phyloP scores from a whole-genome alignment of 1,140 invertebrate species.

The Leptinotarsa undecemlineata region DNA sequence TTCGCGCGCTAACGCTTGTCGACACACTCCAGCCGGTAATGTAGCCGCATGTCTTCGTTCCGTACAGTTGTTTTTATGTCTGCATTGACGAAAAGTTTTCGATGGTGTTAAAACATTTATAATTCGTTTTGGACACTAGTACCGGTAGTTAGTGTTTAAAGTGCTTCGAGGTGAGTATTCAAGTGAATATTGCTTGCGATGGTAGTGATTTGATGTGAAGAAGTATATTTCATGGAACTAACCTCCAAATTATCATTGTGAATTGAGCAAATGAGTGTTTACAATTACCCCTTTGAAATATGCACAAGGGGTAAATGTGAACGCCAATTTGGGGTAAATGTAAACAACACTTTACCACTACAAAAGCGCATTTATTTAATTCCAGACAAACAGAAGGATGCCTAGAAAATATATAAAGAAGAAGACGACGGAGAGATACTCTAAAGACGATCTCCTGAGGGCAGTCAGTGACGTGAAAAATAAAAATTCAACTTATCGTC shows the following conservation, averaged over 20 bases:
- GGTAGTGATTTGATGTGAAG: not conserved
- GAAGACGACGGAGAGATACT: not conserved
- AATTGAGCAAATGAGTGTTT: not conserved
- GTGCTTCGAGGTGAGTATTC: slow-evolving; percentile 1
- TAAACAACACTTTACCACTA: slow-evolving; percentile 4
- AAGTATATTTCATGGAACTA: slow-evolving; percentile 4
- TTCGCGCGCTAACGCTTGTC: not conserved
- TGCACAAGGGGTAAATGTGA: slow-evolving; percentile 2
- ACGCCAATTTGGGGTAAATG: slow-evolving; percentile 2
- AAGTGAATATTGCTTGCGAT: not conserved
- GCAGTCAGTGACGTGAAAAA: not conserved
- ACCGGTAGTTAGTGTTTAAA: slow-evolving; percentile 1
- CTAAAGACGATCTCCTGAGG: not conserved
- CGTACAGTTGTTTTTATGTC: not conserved
- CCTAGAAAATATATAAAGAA: slow-evolving; percentile 4
- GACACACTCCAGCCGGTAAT: not conserved
- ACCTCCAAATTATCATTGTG: slow-evolving; percentile 1
- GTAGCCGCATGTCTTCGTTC: not conserved
- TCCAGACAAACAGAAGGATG: slow-evolving; percentile 1
- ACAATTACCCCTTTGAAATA: slow-evolving; percentile 4
- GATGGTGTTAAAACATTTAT: not conserved
- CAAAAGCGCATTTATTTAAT: slow-evolving; percentile 5
- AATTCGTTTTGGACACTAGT: slow-evolving; percentile 1
- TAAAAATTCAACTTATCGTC: slow-evolving; percentile 7
- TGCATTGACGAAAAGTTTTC: not conserved